Evolutionary conservation across 2,888 invertebrate species (phyloP), one percentile per base, ranked within the genome.

Genomic region (Empis livida): DNA sequence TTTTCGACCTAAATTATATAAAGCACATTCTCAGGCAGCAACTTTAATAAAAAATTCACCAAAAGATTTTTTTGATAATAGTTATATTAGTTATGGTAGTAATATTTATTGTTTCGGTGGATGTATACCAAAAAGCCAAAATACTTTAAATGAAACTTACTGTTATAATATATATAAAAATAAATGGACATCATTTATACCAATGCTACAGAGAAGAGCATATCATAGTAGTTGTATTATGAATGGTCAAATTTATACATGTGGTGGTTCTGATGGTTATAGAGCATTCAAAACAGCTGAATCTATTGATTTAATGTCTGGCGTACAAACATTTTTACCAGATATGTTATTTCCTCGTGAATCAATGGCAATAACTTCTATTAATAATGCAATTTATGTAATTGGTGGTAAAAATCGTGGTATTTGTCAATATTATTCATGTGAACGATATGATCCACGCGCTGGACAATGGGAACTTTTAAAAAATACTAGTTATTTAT

Each of bases 41-140:
- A 38, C 13, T 13, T 35, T 37, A 10, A 31, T 52, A 9, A 42
- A 45, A 9, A 3, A 10, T 13, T 39, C 49, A 16, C 53, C 51
- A 2, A 31, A 45, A n/a, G 32, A 40, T 5, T 46, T 43, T 31
- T 46, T 32, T 23, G 49, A 46, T 20, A 51, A 50, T 3, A 53
- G 49, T 14, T 55, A 49, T 37, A 32, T 45, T 1, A 50, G 48
- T 14, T 42, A 49, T 38, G 53, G 53, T n/a, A 50, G 48, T 41
- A 48, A 49, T 3, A 37, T 51, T 16, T 55, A 50, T 15, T 48
- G 49, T 38, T 44, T 49, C 16, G 55, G 55, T 16, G 55, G 55
- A 10, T 53, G 53, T 53, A 43, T 43, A n/a, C 27, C 46, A 11
- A 45, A 46, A 20, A 46, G 41, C 10, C 35, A 35, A 11, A 35